Conservation (phyloP, 2,888 invertebrate species). For the Anticlea derivata region DNA sequence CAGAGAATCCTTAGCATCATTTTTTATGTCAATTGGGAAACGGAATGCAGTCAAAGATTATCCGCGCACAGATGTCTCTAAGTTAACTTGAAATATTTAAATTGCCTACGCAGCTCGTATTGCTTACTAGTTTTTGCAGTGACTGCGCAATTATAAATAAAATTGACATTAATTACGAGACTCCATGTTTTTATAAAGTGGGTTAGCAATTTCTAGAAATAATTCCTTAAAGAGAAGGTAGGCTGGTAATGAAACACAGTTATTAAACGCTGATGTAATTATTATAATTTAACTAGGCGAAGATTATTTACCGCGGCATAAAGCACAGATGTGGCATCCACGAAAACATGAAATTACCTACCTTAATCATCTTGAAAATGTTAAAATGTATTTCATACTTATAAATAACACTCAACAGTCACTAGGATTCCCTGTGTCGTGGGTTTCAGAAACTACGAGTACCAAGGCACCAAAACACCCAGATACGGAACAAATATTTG, state of each 20-base stretch:
- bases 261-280: constrained; percentile 62
- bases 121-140: constrained; percentile 38
- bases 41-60: constrained; percentile 44
- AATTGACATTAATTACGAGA: constrained; percentile 76
- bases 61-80: constrained; percentile 35
- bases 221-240: constrained; percentile 58
- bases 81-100: constrained; percentile 45
- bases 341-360: not conserved
- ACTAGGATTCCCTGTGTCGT: too few species aligned
- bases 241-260: constrained; percentile 61
- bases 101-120: constrained; percentile 46
- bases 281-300: constrained; percentile 65
- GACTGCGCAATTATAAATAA: constrained; percentile 70
- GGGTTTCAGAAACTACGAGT: too few species aligned
- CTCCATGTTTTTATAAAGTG: constrained; percentile 62
- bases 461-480: too few species aligned
- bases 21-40: constrained; percentile 27
- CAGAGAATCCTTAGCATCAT: constrained; percentile 9
- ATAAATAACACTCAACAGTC: too few species aligned
- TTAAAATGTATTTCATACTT: too few species aligned
- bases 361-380: too few species aligned
- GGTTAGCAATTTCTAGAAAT: constrained; percentile 77
- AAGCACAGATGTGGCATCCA: constrained; percentile 13
- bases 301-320: constrained; percentile 46
- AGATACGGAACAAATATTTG: too few species aligned